phyloP scores from a whole-genome alignment of 2,113 vertebrate genomes.

The Zonotrichia leucophrys region DNA sequence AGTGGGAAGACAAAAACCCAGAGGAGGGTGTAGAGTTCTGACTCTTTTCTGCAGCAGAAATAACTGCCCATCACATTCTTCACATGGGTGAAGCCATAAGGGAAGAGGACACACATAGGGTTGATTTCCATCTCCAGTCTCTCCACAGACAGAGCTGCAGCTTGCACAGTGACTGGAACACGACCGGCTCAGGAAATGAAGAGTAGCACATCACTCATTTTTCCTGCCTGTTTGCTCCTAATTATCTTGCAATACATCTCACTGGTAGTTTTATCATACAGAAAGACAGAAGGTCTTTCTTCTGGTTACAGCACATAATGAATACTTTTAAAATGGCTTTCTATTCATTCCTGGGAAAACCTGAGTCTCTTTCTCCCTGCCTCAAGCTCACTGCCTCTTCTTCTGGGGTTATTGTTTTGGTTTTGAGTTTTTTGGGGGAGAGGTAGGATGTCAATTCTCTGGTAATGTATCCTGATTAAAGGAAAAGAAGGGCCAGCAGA shows the following conservation, averaged over 20 bases:
- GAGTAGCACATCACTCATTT: constrained; percentile 19
- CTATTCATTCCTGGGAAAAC: background rate
- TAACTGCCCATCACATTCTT: background rate
- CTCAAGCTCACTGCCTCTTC: background rate
- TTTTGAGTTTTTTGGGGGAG: background rate
- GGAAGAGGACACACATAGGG: background rate
- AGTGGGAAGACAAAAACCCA: background rate
- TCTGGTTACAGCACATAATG: constrained; percentile 16
- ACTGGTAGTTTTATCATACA: constrained; percentile 5
- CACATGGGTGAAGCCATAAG: background rate
- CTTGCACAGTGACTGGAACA: background rate
- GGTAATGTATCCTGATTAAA: background rate
- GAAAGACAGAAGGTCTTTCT: constrained; percentile 25
- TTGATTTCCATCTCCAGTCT: background rate
- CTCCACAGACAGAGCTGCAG: background rate
- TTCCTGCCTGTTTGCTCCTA: constrained; percentile 40
- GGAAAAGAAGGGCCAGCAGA: background rate
- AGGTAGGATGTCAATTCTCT: background rate
- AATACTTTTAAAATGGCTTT: constrained; percentile 18
- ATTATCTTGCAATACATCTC: constrained; percentile 45
- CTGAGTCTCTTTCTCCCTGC: background rate
- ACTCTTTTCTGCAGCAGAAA: background rate
- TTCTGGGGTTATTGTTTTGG: background rate
- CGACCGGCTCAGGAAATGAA: background rate
- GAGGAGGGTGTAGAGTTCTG: background rate